These are phyloP conservation scores for Tribolium castaneum DNA, from an alignment of 1,140 invertebrate species.

Conservation along the genomic window DNA sequence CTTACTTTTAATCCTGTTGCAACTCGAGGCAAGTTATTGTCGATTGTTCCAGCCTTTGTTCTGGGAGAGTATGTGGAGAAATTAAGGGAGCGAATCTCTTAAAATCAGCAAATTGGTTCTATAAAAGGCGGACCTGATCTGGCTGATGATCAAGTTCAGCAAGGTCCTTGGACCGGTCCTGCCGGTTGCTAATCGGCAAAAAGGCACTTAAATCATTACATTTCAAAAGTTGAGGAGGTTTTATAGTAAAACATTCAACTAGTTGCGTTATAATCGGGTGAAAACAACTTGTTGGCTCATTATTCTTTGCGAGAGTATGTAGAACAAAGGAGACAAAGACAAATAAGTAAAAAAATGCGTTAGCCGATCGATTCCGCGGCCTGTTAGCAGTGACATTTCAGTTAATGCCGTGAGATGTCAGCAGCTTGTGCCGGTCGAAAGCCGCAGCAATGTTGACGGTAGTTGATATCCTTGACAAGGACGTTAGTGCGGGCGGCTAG, in stretches of 20 bases:
- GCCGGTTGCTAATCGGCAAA: not conserved
- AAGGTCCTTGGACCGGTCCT: not conserved
- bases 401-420: constrained; percentile 16
- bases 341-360: not conserved
- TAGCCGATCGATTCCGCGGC: not conserved
- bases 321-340: not conserved
- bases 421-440: not conserved
- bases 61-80: too few species aligned
- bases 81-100: too few species aligned
- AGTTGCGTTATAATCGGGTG: not conserved
- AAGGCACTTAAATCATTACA: not conserved
- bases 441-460: constrained; percentile 41
- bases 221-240: not conserved
- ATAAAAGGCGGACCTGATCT: not conserved
- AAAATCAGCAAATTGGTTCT: too few species aligned
- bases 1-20: not conserved
- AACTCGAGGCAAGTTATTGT: not conserved
- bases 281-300: not conserved
- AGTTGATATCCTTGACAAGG: constrained; percentile 56
- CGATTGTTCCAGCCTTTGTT: too few species aligned
- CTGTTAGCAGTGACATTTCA: not conserved
- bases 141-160: not conserved
- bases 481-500: constrained; percentile 52
- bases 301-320: not conserved
- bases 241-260: not conserved